phyloP scores from a whole-genome alignment of 2,888 invertebrate species.

The Ptychoptera contaminata region DNA sequence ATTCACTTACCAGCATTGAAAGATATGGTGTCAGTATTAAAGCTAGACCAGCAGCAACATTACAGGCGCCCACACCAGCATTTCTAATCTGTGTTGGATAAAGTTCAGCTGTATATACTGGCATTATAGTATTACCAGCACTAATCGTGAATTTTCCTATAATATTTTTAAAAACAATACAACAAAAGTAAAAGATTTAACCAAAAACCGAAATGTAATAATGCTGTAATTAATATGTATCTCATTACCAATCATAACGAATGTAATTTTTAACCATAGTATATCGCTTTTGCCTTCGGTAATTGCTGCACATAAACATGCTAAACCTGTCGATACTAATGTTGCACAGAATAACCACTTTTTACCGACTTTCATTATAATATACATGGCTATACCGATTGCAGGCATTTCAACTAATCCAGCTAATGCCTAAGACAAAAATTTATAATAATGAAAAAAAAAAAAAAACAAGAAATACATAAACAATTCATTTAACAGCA shows the following conservation, averaged over 20 bases:
- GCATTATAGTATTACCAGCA: slow-evolving; percentile 62
- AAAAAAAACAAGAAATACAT: slow-evolving; percentile 4
- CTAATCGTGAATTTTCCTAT: slow-evolving; percentile 55
- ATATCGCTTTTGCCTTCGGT: slow-evolving; percentile 36
- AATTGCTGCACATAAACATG: slow-evolving; percentile 47
- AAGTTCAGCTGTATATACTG: slow-evolving; percentile 56
- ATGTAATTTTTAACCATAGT: slow-evolving; percentile 53
- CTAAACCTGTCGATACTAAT: slow-evolving; percentile 49
- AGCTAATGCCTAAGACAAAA: slow-evolving; percentile 36
- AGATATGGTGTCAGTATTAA: slow-evolving; percentile 60
- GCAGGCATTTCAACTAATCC: slow-evolving; percentile 67
- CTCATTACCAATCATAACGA: slow-evolving; percentile 60
- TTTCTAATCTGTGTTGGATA: slow-evolving; percentile 57
- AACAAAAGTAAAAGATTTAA: background rate
- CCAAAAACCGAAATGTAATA: background rate
- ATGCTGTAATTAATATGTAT: no score
- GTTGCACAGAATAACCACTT: slow-evolving; percentile 54
- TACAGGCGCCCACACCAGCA: slow-evolving; percentile 56
- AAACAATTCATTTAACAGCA: background rate
- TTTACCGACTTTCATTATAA: slow-evolving; percentile 57
- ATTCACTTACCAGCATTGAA: slow-evolving; percentile 51
- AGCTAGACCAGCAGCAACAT: slow-evolving; percentile 59
- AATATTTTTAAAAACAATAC: background rate
- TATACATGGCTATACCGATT: slow-evolving; percentile 56
- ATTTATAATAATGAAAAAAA: slow-evolving; percentile 9